phyloP scores from a whole-genome alignment of 1,140 invertebrate genomes.

The Eumeta japonica region DNA sequence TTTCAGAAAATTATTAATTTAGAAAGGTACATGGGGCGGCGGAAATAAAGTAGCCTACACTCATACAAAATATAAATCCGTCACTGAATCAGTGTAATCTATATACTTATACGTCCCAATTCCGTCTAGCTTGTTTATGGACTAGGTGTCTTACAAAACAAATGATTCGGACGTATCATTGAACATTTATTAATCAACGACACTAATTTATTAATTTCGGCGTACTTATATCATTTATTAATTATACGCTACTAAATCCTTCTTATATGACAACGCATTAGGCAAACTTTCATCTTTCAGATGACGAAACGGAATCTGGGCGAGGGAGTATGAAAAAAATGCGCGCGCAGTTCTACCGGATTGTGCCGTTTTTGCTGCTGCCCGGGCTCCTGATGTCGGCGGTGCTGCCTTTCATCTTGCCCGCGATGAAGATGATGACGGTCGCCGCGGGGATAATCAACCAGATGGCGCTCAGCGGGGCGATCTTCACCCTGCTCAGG shows the following conservation, averaged over 20 bases:
- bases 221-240: neutral
- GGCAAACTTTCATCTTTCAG: constrained; percentile 20
- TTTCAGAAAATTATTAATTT: too few species aligned
- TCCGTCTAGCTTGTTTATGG: too few species aligned
- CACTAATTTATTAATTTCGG: neutral
- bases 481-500: constrained; percentile 47
- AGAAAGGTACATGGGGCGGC: too few species aligned
- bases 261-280: neutral
- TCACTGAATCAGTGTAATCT: too few species aligned
- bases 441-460: constrained; percentile 42
- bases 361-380: constrained; percentile 38
- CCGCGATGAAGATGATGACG: constrained; percentile 49
- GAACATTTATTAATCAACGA: neutral
- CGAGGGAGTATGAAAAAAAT: constrained; percentile 41
- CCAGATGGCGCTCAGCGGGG: constrained; percentile 49
- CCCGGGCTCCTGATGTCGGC: constrained; percentile 53
- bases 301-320: constrained; percentile 18
- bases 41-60: too few species aligned
- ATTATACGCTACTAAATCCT: neutral
- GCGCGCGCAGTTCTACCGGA: constrained; percentile 36
- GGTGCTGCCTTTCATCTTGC: constrained; percentile 50
- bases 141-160: neutral
- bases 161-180: neutral
- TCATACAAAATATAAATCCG: too few species aligned
- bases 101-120: too few species aligned